Conservation (phyloP, 92 coral and sea anemone species). For the Siderastrea siderea region DNA sequence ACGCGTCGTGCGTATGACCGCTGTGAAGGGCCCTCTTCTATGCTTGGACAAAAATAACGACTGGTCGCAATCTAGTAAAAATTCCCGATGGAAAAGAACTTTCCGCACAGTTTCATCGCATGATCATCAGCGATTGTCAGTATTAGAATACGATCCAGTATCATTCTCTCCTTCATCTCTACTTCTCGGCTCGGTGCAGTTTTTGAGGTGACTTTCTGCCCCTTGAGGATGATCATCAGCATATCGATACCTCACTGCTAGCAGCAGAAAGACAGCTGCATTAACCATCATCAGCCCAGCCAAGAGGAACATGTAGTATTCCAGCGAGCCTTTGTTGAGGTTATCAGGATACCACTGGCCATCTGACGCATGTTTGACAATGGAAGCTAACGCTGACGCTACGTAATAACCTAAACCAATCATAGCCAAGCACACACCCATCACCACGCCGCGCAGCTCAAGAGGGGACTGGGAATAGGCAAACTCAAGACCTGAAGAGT, state of each 20-base stretch:
- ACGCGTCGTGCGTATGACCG: too few relatives aligned
- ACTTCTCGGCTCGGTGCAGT: too few relatives aligned
- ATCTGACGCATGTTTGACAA: constrained; percentile 62
- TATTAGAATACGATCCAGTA: too few relatives aligned
- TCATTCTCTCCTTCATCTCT: too few relatives aligned
- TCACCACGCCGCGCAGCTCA: constrained; percentile 87
- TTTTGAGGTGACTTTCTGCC: neutral
- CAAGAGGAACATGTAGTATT: constrained; percentile 86
- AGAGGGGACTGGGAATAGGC: constrained; percentile 94
- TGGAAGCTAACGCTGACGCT: constrained; percentile 80
- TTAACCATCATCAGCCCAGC: constrained; percentile 87
- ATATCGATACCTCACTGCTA: constrained; percentile 82
- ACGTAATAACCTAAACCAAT: constrained; percentile 87
- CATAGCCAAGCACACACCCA: constrained; percentile 91
- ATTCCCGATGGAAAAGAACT: too few relatives aligned
- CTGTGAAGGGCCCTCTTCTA: too few relatives aligned
- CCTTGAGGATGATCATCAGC: neutral
- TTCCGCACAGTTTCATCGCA: too few relatives aligned
- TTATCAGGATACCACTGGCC: constrained; percentile 78
- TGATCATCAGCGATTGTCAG: too few relatives aligned
- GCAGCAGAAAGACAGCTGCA: constrained; percentile 69
- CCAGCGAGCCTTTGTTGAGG: constrained; percentile 84
- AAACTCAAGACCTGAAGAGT: constrained; percentile 82
- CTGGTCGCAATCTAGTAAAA: too few relatives aligned
- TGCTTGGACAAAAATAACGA: too few relatives aligned